Evolutionary conservation across 2,113 vertebrate genomes (phyloP), one percentile per base, ranked within the genome.

Genomic region (Anhinga anhinga): DNA sequence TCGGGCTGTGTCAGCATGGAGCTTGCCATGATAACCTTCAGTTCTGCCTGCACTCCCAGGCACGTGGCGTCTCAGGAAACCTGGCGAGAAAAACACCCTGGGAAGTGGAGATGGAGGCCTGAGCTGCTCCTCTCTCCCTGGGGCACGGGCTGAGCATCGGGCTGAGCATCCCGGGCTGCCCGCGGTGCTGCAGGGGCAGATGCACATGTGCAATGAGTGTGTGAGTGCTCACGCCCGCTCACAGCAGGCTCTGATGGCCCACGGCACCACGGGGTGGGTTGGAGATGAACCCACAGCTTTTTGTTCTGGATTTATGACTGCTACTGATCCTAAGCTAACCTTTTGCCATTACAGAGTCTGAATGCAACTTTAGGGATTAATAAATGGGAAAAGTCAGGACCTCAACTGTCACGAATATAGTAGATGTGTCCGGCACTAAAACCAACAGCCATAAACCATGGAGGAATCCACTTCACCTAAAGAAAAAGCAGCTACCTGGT

Each of bases 341-440:
- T 91, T 88, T 50, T 22, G 82, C 82, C 76, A n/a, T 61, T 16
- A 38, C 16, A 20, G 87, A 2, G 78, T 56, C 81, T 83, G 88
- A 95, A 94, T 86, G 78, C 53, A 94, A 92, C 93, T 93, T 96
- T 30, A 66, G 91, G 93, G 93, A 96, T 79, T 96, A 95, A 90
- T 76, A 84, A 93, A 95, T 1, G 29, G 59, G 69, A 18, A 58
- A 85, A 93, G 84, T 5, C 40, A 5, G 65, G 94, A 88, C 94
- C 93, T 93, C n/a, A 40, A 52, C 72, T 78, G 84, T 91, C 93
- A 95, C 59, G 77, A 61, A 47, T 79, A 47, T 21, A 16, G 77
- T 7, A 11, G 73, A 77, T 65, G 80, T 79, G 86, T 17, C 65
- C 20, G 1, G 76, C 72, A 55, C 42, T 79, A 95, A 93, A 95